A percentile compares a stretch with the other conserved stretches of the same genome.
phyloP scores from a whole-genome alignment of 2,888 invertebrate species.

The Cistogaster globosa region DNA sequence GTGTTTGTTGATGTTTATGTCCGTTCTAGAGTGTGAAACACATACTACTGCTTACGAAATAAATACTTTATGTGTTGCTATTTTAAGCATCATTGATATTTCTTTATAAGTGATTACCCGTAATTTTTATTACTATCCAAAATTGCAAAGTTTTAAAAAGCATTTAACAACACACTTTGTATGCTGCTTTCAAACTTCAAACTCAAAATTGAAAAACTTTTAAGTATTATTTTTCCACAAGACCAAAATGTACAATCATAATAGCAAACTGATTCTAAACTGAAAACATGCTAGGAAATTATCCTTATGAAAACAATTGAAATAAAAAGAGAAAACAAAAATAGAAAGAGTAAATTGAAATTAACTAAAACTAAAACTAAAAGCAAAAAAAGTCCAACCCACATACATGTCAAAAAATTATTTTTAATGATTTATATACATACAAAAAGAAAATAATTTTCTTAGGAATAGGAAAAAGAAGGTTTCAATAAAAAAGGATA shows the following conservation, averaged over 20 bases:
- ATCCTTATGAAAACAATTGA: constrained; percentile 16
- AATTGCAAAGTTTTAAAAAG: too few relatives aligned
- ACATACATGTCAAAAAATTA: constrained; percentile 42
- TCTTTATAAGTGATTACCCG: neutral
- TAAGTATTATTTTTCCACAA: neutral
- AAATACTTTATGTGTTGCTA: too few relatives aligned
- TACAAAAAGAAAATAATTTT: constrained; percentile 13
- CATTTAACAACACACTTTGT: constrained; percentile 2
- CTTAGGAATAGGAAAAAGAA: neutral
- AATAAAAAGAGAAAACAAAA: constrained; percentile 3
- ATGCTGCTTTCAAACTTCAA: constrained; percentile 20
- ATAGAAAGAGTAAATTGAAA: constrained; percentile 39
- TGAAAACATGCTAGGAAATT: constrained; percentile 18
- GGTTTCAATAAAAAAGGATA: neutral
- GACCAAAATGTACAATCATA: neutral
- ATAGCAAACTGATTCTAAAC: constrained; percentile 25
- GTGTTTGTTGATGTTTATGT: too few relatives aligned
- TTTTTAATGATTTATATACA: constrained; percentile 51
- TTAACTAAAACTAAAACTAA: constrained; percentile 32
- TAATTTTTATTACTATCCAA: neutral
- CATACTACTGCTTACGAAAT: too few relatives aligned
- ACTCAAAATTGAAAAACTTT: constrained; percentile 54
- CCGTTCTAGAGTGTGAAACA: too few relatives aligned
- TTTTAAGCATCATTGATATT: too few relatives aligned
- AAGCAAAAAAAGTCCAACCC: constrained; percentile 23